phyloP scores from a whole-genome alignment of 2,797 vertebrate genomes.

The Spinibarbus caldwelli region DNA sequence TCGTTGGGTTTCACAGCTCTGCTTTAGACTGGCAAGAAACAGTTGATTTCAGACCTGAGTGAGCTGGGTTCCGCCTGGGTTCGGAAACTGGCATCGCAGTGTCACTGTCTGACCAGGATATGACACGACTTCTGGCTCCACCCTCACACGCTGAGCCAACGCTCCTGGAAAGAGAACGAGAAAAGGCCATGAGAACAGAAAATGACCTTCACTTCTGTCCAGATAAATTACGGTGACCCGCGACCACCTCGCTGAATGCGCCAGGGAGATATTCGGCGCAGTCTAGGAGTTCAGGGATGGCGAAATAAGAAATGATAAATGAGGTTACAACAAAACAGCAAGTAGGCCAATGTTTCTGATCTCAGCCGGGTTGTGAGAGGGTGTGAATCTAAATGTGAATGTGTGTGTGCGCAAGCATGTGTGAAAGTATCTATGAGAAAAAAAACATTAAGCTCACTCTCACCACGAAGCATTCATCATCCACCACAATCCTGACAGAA shows the following conservation, averaged over 20 bases:
- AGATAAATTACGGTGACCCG: slow-evolving; percentile 3
- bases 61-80: slow-evolving; percentile 70
- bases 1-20: no score
- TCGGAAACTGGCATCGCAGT: slow-evolving; percentile 80
- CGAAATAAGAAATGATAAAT: slow-evolving; percentile 45
- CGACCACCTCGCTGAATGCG: not conserved
- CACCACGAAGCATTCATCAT: slow-evolving; percentile 40
- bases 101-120: slow-evolving; percentile 78
- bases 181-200: slow-evolving; percentile 44
- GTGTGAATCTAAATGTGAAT: slow-evolving; percentile 46
- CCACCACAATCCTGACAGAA: slow-evolving; percentile 29
- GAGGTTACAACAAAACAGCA: slow-evolving; percentile 46
- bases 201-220: slow-evolving; percentile 8
- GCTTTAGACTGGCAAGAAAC: not conserved
- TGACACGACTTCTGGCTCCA: slow-evolving; percentile 79
- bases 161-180: slow-evolving; percentile 62
- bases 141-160: slow-evolving; percentile 78
- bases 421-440: slow-evolving; percentile 29
- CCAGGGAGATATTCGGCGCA: not conserved
- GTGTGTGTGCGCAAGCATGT: slow-evolving; percentile 33
- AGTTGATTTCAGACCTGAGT: slow-evolving; percentile 76
- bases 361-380: slow-evolving; percentile 44
- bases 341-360: slow-evolving; percentile 49
- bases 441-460: slow-evolving; percentile 15
- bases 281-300: slow-evolving; percentile 13